Conservation (phyloP, 2,797 vertebrate genomes). For the Malacoraja senta region DNA sequence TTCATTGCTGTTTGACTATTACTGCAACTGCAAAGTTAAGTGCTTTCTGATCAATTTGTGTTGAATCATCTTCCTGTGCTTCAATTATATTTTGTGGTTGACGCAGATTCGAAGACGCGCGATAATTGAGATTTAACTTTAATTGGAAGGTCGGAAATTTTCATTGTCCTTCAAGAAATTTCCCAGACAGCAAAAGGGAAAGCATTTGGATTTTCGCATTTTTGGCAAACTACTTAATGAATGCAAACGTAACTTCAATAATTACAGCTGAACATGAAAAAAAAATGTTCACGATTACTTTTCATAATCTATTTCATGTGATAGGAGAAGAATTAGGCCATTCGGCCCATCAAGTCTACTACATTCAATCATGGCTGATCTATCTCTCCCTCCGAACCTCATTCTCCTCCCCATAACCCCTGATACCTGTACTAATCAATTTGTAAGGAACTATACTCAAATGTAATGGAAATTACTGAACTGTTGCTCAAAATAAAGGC, state of each 20-base stretch:
- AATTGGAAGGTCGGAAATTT: background rate
- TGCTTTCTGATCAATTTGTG: too few species aligned
- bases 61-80: too few species aligned
- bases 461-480: background rate
- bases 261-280: conserved; percentile 64
- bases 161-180: background rate
- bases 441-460: background rate
- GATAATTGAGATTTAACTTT: background rate
- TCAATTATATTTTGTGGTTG: background rate
- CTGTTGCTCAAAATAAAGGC: too few species aligned
- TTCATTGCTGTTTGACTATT: too few species aligned
- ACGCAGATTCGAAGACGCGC: background rate
- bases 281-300: background rate
- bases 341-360: too few species aligned
- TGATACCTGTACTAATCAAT: background rate
- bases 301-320: background rate
- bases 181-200: background rate
- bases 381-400: too few species aligned
- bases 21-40: background rate
- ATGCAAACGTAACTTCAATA: conserved; percentile 79
- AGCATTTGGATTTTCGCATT: background rate
- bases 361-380: too few species aligned
- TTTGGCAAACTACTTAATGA: conserved; percentile 81
- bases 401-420: too few species aligned
- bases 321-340: too few species aligned